Percentiles rank a stretch among this genome's conserved stretches.
These are phyloP conservation scores for Coracopsis vasa DNA, from an alignment of 2,113 vertebrate genomes.

Conservation along the genomic window DNA sequence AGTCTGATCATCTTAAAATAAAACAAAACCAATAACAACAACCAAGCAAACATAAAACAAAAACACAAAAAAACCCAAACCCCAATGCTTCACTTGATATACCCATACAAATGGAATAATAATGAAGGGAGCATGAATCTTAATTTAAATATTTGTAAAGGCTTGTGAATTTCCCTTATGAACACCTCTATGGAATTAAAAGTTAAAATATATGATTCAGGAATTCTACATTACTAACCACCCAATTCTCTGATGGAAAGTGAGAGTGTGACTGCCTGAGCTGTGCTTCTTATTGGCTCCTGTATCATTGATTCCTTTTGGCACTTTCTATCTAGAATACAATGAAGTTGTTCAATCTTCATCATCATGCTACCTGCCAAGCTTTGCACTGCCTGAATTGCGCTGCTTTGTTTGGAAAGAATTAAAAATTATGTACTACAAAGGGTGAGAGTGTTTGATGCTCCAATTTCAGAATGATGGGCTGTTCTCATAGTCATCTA, in stretches of 20 bases:
- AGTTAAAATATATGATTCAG: neutral
- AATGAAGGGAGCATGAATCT: neutral
- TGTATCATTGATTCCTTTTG: constrained; percentile 17
- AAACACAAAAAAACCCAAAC: neutral
- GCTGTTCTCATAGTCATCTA: neutral
- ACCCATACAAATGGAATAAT: neutral
- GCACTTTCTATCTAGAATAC: constrained; percentile 34
- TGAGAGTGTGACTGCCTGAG: neutral
- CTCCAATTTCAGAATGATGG: neutral
- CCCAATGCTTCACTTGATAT: neutral
- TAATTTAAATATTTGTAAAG: neutral
- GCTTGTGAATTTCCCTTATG: neutral
- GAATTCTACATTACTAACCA: neutral
- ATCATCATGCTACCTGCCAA: neutral
- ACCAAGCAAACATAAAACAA: neutral
- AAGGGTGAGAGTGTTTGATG: neutral
- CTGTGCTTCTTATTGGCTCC: neutral
- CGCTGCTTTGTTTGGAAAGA: neutral
- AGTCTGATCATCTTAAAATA: neutral
- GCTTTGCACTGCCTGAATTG: neutral
- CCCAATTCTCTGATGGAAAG: neutral
- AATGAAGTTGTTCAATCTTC: constrained; percentile 34
- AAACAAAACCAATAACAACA: neutral
- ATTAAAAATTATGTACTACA: neutral
- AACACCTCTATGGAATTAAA: neutral